Base-by-base conservation (phyloP, 2,113 vertebrate genomes). In the Procavia capensis region DNA sequence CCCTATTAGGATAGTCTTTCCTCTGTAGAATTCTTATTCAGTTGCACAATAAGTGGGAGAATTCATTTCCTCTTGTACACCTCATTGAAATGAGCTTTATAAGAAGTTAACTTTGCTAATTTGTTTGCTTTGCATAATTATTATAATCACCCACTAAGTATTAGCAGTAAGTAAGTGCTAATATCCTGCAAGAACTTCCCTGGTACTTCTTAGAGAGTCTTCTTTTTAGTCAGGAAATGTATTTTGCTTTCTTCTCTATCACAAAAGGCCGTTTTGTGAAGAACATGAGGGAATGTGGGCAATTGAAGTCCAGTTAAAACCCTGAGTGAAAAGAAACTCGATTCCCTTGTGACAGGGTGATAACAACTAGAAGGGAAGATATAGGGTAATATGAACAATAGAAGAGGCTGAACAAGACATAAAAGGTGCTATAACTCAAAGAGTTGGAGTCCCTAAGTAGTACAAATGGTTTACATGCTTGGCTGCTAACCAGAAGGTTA, bases 51-150 rank as follows among this genome's bases (percentile, higher is more conserved):
- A 97, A 94, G 68, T 91, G 86, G 50, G 59, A 94, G 83, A 94
- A 91, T 90, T 91, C 64, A 95, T 95, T 97, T 98, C 92, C 92
- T 96, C 74, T 36, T 85, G 66, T 63, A 91, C 75, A 95, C 70
- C 80, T 96, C 97, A 94, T 20, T 91, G 96, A 95, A 91, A 96
- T 86, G 94, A 97, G 95, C 95, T 95, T 96, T 25, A 89, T 80
- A 86, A 95, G 93, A 95, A 96, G 96, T 97, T 96, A 96, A 97
- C 95, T 94, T 93, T 29, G 85, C 95, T 98, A 97, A 97, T 96
- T 97, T 97, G 95, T 97, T 97, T 98, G 96, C 95, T 97, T 97
- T 94, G 95, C 89, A 91, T 97, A 96, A 98, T 97, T 96, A 97
- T 97, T 93, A 83, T 97, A 97, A 97, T 96, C 91, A 95, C 93